Base-by-base conservation (phyloP, 2,797 vertebrate species). In the Pristis pectinata region DNA sequence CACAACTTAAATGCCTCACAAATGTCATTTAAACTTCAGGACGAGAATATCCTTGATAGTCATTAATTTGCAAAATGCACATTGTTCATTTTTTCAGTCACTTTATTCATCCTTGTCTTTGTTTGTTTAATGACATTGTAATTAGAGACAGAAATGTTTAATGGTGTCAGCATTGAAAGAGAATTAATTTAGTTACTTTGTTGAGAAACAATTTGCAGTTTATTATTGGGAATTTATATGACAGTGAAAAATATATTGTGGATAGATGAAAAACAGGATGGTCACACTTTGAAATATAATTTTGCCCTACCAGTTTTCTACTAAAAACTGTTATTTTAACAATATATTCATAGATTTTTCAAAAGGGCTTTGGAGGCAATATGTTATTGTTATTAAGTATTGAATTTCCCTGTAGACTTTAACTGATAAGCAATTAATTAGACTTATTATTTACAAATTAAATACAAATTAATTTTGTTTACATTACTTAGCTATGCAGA, bases 381-480 rank as follows among this genome's bases (percentile, higher is more conserved):
- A 27, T 27, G 70, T 72, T 72, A 27, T 72, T 72, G 34, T 11
- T 4, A 34, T 30, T 34, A 59, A 59, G 13, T 27, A 87, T 34
- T 53, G 22, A 53, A 27, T 85, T 87, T 87, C 53, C 53, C 53
- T 30, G 56, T 56, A 34, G 30, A 4, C 3, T 59, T 53, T 59
- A 87, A 56, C 56, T 87, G 87, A 87, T 87, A 87, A 59, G 4
- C 27, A 56, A 87, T 87, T 87, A 59, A 10, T 87, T 87, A 17
- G 53, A 15, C 85, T 89, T 87, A 89, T 89, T 87, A 89, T 89
- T 89, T 89, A 19, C 53, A 89, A 89, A 89, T 59, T 89, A 61
- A 89, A n/a, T 87, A 4, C 34, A 61, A 61, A 61, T 59, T 87
- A 61, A 61, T 59, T 87, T 17, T 15, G 34, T 53, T 89, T 61